phyloP scores from a whole-genome alignment of 1,140 invertebrate genomes.

The Steinernema khuongi region DNA sequence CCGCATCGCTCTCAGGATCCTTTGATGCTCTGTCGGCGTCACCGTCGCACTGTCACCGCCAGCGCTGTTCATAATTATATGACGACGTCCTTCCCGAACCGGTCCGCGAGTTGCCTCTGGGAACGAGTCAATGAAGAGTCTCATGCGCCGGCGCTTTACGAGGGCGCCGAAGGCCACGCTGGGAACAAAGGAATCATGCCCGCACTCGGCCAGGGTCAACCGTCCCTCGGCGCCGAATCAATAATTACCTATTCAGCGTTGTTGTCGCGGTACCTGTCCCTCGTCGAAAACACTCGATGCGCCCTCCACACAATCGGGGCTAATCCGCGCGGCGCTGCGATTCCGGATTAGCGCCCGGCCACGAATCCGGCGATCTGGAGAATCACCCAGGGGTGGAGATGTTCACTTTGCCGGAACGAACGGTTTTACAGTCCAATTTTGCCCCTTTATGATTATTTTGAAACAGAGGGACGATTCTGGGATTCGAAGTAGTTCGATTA shows the following conservation, averaged over 20 bases:
- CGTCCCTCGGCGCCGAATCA: constrained; percentile 4
- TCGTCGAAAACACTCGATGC: neutral
- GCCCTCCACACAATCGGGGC: neutral
- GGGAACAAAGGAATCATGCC: neutral
- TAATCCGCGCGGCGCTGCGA: neutral
- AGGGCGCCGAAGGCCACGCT: neutral
- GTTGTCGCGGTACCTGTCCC: neutral
- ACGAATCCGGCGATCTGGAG: no score
- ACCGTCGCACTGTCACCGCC: no score
- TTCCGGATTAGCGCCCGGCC: no score
- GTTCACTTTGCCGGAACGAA: no score
- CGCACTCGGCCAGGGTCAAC: constrained; percentile 1
- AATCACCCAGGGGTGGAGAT: no score
- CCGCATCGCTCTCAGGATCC: no score
- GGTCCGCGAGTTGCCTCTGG: neutral
- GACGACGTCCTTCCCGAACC: neutral
- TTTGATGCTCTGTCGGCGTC: no score
- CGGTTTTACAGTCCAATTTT: no score
- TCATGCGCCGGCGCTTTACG: neutral
- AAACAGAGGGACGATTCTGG: no score
- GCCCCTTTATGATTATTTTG: no score
- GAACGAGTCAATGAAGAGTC: neutral
- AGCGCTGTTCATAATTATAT: constrained; percentile 5
- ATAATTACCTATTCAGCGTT: constrained; percentile 9
- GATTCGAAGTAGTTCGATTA: no score